Evolutionary conservation across 2,888 invertebrate genomes (phyloP).

Genomic region (Oegoconia quadripuncta): DNA sequence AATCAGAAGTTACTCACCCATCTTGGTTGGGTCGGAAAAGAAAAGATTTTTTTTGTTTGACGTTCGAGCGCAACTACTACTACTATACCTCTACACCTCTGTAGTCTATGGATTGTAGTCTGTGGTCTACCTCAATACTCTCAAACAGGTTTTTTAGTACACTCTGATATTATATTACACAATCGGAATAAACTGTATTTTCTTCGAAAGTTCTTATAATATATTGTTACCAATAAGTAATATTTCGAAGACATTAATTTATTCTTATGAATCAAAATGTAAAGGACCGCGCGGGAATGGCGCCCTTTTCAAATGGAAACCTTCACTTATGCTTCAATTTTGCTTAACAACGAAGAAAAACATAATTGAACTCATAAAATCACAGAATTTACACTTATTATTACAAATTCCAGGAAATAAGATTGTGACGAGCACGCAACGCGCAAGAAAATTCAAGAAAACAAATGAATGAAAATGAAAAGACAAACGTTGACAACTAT

Average conservation of each 20-base stretch:
- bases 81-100: constrained; percentile 34
- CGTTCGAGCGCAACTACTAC: constrained; percentile 47
- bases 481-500: constrained; percentile 19
- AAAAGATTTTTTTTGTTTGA: constrained; percentile 65
- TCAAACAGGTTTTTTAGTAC: constrained; percentile 51
- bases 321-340: constrained; percentile 37
- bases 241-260: constrained; percentile 57
- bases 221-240: constrained; percentile 45
- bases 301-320: constrained; percentile 37
- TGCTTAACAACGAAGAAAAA: constrained; percentile 36
- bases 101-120: constrained; percentile 50
- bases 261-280: constrained; percentile 32
- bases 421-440: constrained; percentile 19
- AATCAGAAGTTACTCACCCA: constrained; percentile 79
- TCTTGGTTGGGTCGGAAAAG: constrained; percentile 82
- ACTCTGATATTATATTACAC: constrained; percentile 40
- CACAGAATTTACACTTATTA: constrained; percentile 33
- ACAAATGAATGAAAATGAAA: constrained; percentile 25
- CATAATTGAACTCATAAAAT: constrained; percentile 36
- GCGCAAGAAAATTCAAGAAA: constrained; percentile 13
- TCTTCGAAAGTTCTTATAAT: constrained; percentile 60
- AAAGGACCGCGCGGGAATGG: constrained; percentile 40
- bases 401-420: constrained; percentile 20
- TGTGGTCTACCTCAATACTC: constrained; percentile 26
- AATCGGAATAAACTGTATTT: constrained; percentile 44